phyloP scores from a whole-genome alignment of 1,140 invertebrate species.

The Cardiocondyla obscurior region DNA sequence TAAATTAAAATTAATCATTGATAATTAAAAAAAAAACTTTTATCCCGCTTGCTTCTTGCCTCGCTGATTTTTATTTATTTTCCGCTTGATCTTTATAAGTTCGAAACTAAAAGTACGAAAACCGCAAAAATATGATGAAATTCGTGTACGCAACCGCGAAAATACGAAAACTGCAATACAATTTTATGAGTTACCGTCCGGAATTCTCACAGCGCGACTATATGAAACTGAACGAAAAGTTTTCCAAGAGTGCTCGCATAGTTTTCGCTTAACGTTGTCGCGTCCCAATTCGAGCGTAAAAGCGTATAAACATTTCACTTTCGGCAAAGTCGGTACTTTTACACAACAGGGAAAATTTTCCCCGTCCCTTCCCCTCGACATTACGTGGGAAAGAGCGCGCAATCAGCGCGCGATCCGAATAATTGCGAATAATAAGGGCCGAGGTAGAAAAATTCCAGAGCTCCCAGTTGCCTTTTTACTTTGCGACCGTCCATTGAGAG shows the following conservation, averaged over 20 bases:
- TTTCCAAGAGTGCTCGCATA: conserved; percentile 42
- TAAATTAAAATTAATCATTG: too few relatives aligned
- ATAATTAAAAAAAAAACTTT: too few relatives aligned
- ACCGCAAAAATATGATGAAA: not conserved
- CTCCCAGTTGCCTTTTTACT: not conserved
- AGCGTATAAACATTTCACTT: conserved; percentile 37
- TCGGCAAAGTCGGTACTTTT: not conserved
- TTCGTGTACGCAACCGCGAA: not conserved
- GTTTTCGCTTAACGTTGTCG: conserved; percentile 39
- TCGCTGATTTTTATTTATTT: not conserved
- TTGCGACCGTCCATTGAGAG: not conserved
- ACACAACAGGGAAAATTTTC: not conserved
- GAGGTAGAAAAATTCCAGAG: not conserved
- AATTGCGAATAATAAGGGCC: not conserved
- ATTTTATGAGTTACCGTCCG: conserved; percentile 16
- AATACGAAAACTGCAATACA: not conserved
- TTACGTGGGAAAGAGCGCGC: not conserved
- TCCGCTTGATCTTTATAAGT: not conserved
- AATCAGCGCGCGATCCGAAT: not conserved
- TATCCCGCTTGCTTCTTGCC: not conserved
- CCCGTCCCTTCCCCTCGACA: not conserved
- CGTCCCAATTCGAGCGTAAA: conserved; percentile 29
- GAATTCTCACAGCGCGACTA: not conserved
- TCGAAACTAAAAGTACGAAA: conserved; percentile 8
- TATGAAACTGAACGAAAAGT: conserved; percentile 20